Conservation (phyloP, 1,140 invertebrate genomes). For the Eumeta japonica region DNA sequence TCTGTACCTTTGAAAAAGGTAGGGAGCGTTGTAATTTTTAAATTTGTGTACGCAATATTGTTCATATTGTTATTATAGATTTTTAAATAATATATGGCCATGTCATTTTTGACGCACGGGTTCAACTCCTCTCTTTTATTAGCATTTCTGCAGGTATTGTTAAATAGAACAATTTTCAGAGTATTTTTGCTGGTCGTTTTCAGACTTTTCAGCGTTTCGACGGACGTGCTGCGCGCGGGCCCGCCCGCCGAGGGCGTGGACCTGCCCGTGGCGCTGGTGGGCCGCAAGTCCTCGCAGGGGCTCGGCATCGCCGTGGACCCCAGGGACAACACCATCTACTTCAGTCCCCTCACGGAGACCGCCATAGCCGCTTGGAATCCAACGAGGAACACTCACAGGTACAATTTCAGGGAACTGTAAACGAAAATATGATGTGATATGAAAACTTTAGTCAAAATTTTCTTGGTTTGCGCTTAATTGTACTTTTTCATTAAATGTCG, state of each 20-base stretch:
- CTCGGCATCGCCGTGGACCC: constrained; percentile 69
- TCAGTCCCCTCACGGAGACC: constrained; percentile 74
- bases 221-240: constrained; percentile 67
- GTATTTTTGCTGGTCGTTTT: constrained; percentile 12
- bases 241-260: constrained; percentile 67
- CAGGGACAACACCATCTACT: constrained; percentile 68
- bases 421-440: no score
- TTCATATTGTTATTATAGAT: no score
- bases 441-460: not conserved
- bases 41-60: no score
- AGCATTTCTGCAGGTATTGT: not conserved
- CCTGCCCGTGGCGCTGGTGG: constrained; percentile 71
- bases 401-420: no score
- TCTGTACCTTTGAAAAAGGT: no score
- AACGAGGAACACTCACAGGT: constrained; percentile 58
- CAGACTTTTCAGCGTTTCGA: constrained; percentile 73
- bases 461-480: no score
- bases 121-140: no score
- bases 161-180: not conserved
- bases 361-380: constrained; percentile 77
- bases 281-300: constrained; percentile 79
- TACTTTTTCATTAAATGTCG: no score
- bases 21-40: no score
- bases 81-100: no score
- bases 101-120: no score